Conservation (phyloP, 35 echinoderm and acorn worm genomes). For the Apostichopus parvimensis region DNA sequence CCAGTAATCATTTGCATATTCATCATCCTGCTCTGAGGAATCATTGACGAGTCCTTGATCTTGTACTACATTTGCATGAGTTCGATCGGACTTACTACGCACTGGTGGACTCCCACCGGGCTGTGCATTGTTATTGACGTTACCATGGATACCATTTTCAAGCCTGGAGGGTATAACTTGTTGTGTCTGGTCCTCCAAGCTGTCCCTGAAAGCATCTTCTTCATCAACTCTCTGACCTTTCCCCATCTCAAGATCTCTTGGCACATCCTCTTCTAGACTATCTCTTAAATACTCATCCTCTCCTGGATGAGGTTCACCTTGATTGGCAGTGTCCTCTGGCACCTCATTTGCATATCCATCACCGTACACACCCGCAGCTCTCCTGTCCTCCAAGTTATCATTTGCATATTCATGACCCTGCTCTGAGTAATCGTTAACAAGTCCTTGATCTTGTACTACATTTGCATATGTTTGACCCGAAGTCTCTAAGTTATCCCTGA, state of each 20-base stretch:
- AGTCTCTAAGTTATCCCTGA: neutral
- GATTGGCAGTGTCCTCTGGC: neutral
- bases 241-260: neutral
- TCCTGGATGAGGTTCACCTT: neutral
- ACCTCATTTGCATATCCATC: neutral
- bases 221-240: neutral
- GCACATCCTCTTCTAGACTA: constrained; percentile 13
- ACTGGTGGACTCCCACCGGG: neutral
- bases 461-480: neutral
- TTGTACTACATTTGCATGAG: constrained; percentile 7
- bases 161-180: neutral
- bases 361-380: neutral
- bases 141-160: neutral
- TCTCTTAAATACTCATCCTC: constrained; percentile 6
- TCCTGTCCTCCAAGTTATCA: neutral
- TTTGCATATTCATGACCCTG: neutral
- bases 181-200: constrained; percentile 11
- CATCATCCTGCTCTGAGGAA: constrained; percentile 5
- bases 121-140: constrained; percentile 42
- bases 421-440: too few species aligned
- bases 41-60: constrained; percentile 11
- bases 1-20: constrained; percentile 1
- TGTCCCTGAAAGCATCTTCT: constrained; percentile 24
- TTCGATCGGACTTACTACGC: neutral
- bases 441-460: neutral